Base-by-base conservation (phyloP, 2,888 invertebrate genomes). In the Dryococelus australis region DNA sequence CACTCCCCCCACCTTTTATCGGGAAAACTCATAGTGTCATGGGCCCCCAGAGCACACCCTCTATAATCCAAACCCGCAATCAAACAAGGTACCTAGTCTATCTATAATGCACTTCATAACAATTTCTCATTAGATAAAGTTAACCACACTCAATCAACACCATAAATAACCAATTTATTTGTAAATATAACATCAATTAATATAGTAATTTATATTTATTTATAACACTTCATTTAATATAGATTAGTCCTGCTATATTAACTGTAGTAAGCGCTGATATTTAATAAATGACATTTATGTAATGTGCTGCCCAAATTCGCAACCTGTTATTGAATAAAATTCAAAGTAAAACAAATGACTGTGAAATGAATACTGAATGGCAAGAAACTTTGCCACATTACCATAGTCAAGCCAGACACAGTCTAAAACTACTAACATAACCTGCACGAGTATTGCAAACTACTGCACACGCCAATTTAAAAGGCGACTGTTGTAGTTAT, bases 161-260 rank as follows among this genome's bases (percentile, higher is more conserved):
- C 65, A 65, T 65, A 65, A 65, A 65, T 65, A 65, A 65, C 6
- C 24, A 65, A 47, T 65, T 65, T 65, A 65, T 65, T 65, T 65
- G 65, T 65, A 65, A 65, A 65, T 65, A 65, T 65, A 65, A 65
- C 65, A 65, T 65, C 65, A 65, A 65, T 65, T 65, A 65, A 65
- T 65, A 65, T 10, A 65, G 65, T 65, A 65, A 65, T 65, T 65
- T 65, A 65, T 65, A 65, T 65, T 65, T 24, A 65, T n/a, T 24
- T n/a, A 65, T 65, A 65, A 65, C 10, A 65, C 65, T 9, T 65
- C 65, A 16, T 8, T 65, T 8, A 10, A 65, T n/a, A 65, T 24
- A 65, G 65, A 16, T 47, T 24, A 65, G 65, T 24, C 65, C 65
- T 65, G 2, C n/a, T 24, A 24, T 65, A 65, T 65, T 65, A 65